Evolutionary conservation across 1,140 invertebrate species (phyloP), one percentile per base, ranked within the genome.

Genomic region (Pollicipes pollicipes): DNA sequence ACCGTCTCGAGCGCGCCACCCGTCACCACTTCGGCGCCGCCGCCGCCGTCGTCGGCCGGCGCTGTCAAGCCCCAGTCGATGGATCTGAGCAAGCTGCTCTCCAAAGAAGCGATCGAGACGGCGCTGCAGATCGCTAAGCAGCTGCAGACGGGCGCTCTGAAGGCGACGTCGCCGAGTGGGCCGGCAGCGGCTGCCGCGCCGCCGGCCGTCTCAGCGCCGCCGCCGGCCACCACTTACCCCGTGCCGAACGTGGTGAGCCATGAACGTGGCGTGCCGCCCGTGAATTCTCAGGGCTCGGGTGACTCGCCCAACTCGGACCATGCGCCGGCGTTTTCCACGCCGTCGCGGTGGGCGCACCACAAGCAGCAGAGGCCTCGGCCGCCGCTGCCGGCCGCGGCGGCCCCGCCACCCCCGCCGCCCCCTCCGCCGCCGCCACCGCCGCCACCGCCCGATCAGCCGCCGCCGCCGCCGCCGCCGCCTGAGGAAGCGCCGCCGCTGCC

Each of bases 81-180:
- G 10, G 45, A 58, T 21, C 8, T 58, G 10, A 58, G 45, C 45
- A 58, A 58, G 45, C 45, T 58, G 45, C n/a, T 66, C 8, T 66
- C 64, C 28, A 66, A 66, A 24, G 64, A 66, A n/a, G 64, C 64
- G 28, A 66, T 66, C 64, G 64, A 66, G 64, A 24, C 64, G n/a
- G 64, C 64, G n/a, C 64, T 66, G n/a, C 64, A 28, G n/a, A 27
- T 66, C 10, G 64, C 64, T n/a, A 66, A 66, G 28, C n/a, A 66
- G 64, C 28, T 66, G n/a, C 64, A 29, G 64, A 6, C 27, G 8
- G 27, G 64, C n/a, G 28, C 24, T n/a, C n/a, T 13, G 63, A 64
- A 10, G 21, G 6, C 3, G 63, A 4, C 63, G 45, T 2, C 13
- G 13, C 45, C 45, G 45, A 24, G 45, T 2, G 45, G 4, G 45